A percentile compares a stretch with the other conserved stretches of the same genome.
Evolutionary conservation across 2,113 vertebrate species (phyloP).

Genomic region (Callospermophilus lateralis): DNA sequence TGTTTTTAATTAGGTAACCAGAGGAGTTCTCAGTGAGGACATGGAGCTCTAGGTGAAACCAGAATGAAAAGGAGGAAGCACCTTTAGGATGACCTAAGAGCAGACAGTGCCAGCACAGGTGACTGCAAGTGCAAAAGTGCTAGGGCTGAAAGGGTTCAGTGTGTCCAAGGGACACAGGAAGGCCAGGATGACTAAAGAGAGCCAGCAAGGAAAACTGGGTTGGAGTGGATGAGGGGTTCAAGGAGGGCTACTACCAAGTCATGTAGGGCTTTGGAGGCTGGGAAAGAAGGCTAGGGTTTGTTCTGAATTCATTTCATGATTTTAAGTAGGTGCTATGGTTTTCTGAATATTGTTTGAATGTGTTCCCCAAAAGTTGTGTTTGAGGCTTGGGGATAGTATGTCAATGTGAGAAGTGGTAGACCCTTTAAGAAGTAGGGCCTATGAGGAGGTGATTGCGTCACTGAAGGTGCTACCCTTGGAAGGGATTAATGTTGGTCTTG

Average conservation of each 20-base stretch:
- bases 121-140: not conserved
- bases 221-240: not conserved
- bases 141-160: not conserved
- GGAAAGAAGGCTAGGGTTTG: not conserved
- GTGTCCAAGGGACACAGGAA: not conserved
- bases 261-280: accelerated
- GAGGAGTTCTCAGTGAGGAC: not conserved
- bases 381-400: not conserved
- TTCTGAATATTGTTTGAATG: not conserved
- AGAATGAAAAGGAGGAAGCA: too few species aligned
- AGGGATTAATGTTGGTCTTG: not conserved
- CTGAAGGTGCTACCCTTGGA: not conserved
- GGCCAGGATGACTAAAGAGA: not conserved
- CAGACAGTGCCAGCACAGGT: not conserved
- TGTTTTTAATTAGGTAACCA: not conserved
- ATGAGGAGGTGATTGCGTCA: not conserved
- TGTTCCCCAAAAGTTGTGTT: not conserved
- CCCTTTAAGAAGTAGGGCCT: not conserved
- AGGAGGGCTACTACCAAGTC: not conserved
- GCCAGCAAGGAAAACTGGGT: not conserved
- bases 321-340: not conserved
- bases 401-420: not conserved
- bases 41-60: not conserved
- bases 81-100: not conserved
- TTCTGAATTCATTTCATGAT: not conserved